Percentiles rank a stretch among this genome's conserved stretches.
Evolutionary conservation across 2,797 vertebrate species (phyloP).

Genomic region (Amblyopsis hoosieri): DNA sequence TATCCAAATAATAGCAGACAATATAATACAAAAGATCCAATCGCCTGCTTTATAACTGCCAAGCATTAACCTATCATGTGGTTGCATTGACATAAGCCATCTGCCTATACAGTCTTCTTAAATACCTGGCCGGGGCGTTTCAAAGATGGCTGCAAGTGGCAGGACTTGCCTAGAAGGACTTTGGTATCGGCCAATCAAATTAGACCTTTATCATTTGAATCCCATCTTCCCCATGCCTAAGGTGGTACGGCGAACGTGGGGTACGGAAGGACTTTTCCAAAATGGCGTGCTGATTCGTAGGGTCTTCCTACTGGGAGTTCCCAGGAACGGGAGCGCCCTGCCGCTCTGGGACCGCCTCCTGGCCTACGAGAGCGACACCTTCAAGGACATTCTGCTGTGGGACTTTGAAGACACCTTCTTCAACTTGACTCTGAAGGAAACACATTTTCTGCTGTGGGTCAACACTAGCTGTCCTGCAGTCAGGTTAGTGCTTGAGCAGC

Average conservation of each 20-base stretch:
- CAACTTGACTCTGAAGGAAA: conserved; percentile 97
- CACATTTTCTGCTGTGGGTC: conserved; percentile 94
- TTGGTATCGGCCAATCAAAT: neutral
- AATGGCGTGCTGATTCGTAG: conserved; percentile 81
- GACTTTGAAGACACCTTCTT: conserved; percentile 97
- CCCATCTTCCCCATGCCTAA: conserved; percentile 14
- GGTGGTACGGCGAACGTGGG: conserved; percentile 95
- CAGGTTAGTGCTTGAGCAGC: conserved; percentile 53
- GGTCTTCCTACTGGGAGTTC: conserved; percentile 90
- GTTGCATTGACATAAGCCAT: too few relatives aligned
- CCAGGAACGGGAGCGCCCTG: conserved; percentile 74
- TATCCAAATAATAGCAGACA: too few relatives aligned
- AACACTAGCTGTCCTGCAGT: conserved; percentile 83
- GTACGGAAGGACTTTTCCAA: conserved; percentile 80
- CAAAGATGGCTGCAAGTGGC: too few relatives aligned
- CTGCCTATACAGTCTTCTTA: too few relatives aligned
- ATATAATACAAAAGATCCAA: too few relatives aligned
- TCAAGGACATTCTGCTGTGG: conserved; percentile 91
- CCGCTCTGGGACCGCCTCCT: conserved; percentile 88
- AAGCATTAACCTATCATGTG: too few relatives aligned
- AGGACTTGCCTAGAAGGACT: too few relatives aligned
- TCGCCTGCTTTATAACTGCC: too few relatives aligned
- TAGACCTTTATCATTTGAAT: neutral
- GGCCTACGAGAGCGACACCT: conserved; percentile 86
- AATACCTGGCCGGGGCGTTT: too few relatives aligned